Percentiles rank a stretch among this genome's conserved stretches.
Evolutionary conservation across 2,888 invertebrate genomes (phyloP).

Genomic region (Branchellion lobata): DNA sequence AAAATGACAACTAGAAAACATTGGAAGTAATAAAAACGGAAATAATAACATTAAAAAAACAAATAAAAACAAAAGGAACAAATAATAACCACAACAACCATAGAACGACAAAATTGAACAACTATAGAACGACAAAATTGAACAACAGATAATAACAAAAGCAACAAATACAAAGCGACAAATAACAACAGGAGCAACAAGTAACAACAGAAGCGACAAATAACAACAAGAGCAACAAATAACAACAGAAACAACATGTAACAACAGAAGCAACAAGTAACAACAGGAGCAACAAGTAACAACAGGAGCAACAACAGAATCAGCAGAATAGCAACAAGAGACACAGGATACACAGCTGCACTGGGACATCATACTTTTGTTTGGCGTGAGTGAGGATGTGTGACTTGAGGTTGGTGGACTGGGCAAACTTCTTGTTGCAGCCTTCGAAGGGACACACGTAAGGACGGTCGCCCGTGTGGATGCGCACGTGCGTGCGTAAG

Average conservation of each 20-base stretch:
- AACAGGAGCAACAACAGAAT: background rate
- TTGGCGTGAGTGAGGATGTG: conserved; percentile 97
- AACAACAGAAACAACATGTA: background rate
- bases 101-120: too few species aligned
- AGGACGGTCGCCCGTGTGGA: conserved; percentile 92
- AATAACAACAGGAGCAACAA: too few species aligned
- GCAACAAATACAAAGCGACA: too few species aligned
- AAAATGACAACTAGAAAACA: too few species aligned
- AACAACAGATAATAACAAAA: background rate
- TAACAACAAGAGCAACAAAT: too few species aligned
- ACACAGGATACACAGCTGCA: too few species aligned
- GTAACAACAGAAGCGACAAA: too few species aligned
- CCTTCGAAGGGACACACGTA: conserved; percentile 98
- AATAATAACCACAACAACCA: too few species aligned
- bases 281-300: background rate
- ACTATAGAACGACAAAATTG: too few species aligned
- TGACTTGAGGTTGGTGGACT: conserved; percentile 95
- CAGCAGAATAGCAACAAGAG: too few species aligned
- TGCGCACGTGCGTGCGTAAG: conserved; percentile 91
- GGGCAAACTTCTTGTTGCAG: conserved; percentile 97
- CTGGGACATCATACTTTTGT: conserved; percentile 54
- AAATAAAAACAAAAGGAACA: background rate
- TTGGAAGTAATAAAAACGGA: background rate
- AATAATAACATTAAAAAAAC: background rate
- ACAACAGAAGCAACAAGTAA: background rate